A percentile compares a stretch with the other conserved stretches of the same genome.
Evolutionary conservation across 2,888 invertebrate genomes (phyloP).

Genomic region (Yponomeuta malinellus): DNA sequence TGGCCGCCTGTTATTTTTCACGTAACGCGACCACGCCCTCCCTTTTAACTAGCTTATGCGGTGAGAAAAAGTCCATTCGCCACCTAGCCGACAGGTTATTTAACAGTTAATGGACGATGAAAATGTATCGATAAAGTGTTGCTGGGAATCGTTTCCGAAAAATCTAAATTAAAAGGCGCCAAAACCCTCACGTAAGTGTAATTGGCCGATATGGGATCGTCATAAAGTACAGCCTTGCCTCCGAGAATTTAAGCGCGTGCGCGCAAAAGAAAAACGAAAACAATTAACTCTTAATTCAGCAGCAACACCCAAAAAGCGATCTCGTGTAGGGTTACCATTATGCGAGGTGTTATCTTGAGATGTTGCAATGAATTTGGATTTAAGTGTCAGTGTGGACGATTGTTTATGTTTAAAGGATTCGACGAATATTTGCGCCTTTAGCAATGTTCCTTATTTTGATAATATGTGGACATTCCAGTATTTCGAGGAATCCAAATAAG

Average conservation of each 20-base stretch:
- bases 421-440: neutral
- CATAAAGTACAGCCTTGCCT: conserved; percentile 39
- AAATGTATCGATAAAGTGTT: neutral
- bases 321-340: conserved; percentile 46
- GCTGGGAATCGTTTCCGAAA: conserved; percentile 7
- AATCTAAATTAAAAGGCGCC: conserved; percentile 18
- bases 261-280: conserved; percentile 37
- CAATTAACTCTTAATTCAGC: conserved; percentile 50
- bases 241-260: conserved; percentile 38
- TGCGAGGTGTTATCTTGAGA: conserved; percentile 37
- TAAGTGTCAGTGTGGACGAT: conserved; percentile 22
- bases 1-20: conserved; percentile 31
- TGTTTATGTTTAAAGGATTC: neutral
- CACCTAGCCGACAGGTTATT: conserved; percentile 7
- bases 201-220: conserved; percentile 22
- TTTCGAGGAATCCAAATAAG: too few relatives aligned
- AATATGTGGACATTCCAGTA: neutral
- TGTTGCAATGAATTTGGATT: conserved; percentile 30
- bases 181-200: neutral
- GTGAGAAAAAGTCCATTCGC: conserved; percentile 13
- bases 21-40: conserved; percentile 28
- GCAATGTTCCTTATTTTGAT: neutral
- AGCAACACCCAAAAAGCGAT: conserved; percentile 46
- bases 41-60: conserved; percentile 18
- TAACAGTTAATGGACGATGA: neutral